These are phyloP conservation scores for Cynoglossus semilaevis DNA, from an alignment of 2,113 vertebrate genomes.

Conservation along the genomic window DNA sequence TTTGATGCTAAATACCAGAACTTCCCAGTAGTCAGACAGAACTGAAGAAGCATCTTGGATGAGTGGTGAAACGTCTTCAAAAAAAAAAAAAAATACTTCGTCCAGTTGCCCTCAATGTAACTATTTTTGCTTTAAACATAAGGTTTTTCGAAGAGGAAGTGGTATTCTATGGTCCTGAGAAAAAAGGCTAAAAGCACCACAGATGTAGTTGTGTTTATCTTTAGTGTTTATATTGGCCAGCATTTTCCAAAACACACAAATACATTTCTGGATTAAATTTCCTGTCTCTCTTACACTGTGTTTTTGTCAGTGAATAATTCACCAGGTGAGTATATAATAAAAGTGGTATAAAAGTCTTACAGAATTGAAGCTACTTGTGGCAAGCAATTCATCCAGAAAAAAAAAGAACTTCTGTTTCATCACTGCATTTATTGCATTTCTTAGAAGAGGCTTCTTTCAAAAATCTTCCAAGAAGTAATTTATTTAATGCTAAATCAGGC, in stretches of 20 bases:
- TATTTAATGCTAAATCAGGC: too few relatives aligned
- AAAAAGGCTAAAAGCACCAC: constrained; percentile 25
- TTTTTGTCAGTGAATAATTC: constrained; percentile 21
- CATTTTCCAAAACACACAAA: constrained; percentile 21
- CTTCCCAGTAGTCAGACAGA: too few relatives aligned
- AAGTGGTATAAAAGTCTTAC: not conserved
- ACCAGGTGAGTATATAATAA: too few relatives aligned
- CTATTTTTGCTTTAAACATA: too few relatives aligned
- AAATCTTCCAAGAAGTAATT: not conserved
- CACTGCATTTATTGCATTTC: not conserved
- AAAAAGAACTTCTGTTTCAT: not conserved
- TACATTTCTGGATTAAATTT: constrained; percentile 19
- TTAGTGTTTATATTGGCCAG: constrained; percentile 1
- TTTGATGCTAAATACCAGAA: too few relatives aligned
- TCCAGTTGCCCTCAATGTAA: too few relatives aligned
- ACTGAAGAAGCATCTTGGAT: too few relatives aligned
- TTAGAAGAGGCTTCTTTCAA: not conserved
- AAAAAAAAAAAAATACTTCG: too few relatives aligned
- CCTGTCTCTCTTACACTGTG: constrained; percentile 16
- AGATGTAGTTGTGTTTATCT: constrained; percentile 33
- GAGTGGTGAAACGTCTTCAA: too few relatives aligned
- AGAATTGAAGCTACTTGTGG: constrained; percentile 1
- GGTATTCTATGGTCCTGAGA: constrained; percentile 16
- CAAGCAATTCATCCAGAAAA: not conserved
- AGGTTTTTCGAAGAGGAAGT: constrained; percentile 23